Conservation (phyloP, 92 coral and sea anemone species). For the Bergia puertoricense region DNA sequence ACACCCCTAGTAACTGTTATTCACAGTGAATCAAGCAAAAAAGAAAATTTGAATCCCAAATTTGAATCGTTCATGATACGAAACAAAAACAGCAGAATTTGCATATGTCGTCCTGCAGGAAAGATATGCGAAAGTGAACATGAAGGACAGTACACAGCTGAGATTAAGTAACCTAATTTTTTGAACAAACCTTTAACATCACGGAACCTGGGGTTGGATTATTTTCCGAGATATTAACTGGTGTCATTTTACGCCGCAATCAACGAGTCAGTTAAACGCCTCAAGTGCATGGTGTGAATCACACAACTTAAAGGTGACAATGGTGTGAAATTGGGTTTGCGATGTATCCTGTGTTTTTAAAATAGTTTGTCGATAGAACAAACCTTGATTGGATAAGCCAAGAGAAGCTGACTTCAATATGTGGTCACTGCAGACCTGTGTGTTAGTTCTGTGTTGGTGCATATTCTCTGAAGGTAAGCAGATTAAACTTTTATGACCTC, state of each 20-base stretch:
- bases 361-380: neutral
- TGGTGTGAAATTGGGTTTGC: neutral
- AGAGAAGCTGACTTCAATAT: neutral
- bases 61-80: neutral
- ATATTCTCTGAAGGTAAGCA: conserved; percentile 7
- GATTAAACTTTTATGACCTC: neutral
- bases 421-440: conserved; percentile 17
- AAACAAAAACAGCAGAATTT: conserved; percentile 28
- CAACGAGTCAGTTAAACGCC: neutral
- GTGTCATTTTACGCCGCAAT: neutral
- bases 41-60: conserved; percentile 35
- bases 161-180: neutral
- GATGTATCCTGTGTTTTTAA: neutral
- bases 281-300: neutral
- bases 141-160: neutral
- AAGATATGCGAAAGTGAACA: conserved; percentile 24
- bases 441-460: conserved; percentile 4
- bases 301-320: too few relatives aligned
- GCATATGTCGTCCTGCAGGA: conserved; percentile 30
- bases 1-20: neutral
- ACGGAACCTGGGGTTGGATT: neutral
- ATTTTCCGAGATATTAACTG: neutral
- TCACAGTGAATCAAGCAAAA: conserved; percentile 8
- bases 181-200: neutral
- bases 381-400: neutral